These are phyloP conservation scores for Atherinomorus stipes DNA, from an alignment of 2,113 vertebrate species.

Conservation along the genomic window DNA sequence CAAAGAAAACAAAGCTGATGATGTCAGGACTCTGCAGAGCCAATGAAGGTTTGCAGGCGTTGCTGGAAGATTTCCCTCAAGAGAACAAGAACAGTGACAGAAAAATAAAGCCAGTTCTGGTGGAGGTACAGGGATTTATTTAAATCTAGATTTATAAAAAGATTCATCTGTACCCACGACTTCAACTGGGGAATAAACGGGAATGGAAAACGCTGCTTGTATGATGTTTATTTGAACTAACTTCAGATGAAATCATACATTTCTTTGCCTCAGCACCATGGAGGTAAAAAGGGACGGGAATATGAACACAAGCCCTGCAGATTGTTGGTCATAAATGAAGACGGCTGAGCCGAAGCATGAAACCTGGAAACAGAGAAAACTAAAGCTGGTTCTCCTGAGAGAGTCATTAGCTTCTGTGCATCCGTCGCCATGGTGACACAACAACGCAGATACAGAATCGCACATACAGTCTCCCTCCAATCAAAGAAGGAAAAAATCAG, in stretches of 20 bases:
- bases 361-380: neutral
- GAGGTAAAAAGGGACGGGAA: too few species aligned
- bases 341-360: neutral
- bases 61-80: slow-evolving; percentile 48
- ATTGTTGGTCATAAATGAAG: slow-evolving; percentile 8
- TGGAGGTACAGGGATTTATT: slow-evolving; percentile 23
- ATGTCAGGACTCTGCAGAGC: neutral
- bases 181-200: neutral
- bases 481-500: too few species aligned
- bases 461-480: too few species aligned
- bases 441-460: slow-evolving; percentile 15
- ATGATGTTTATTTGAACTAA: neutral
- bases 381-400: slow-evolving; percentile 35
- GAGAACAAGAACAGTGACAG: slow-evolving; percentile 5
- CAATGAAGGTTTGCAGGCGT: slow-evolving; percentile 4
- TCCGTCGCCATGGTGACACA: slow-evolving; percentile 53
- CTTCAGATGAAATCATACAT: neutral
- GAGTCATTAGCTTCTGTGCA: slow-evolving; percentile 16
- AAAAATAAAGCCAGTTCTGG: neutral
- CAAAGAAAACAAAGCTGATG: too few species aligned
- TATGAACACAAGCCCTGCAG: neutral
- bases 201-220: neutral
- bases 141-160: slow-evolving; percentile 38
- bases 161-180: slow-evolving; percentile 19
- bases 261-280: neutral